Conservation (phyloP, 2,797 vertebrate genomes). For the Aldrovandia affinis region DNA sequence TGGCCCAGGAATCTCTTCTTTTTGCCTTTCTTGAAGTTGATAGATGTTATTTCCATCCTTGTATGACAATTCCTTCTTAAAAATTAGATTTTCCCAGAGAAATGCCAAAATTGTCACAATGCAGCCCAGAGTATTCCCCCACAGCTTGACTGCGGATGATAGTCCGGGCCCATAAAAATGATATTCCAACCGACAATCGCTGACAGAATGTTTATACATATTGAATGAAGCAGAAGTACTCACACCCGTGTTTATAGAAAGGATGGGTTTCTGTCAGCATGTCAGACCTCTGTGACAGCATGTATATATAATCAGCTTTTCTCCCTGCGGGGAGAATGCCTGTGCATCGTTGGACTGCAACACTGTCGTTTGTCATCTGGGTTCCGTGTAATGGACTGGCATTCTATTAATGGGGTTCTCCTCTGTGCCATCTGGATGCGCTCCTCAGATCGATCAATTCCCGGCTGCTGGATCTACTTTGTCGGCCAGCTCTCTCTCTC, state of each 20-base stretch:
- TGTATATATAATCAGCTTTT: not conserved
- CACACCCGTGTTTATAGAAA: not conserved
- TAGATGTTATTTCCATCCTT: not conserved
- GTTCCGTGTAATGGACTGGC: not conserved
- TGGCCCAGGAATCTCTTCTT: too few relatives aligned
- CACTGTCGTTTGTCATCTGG: slow-evolving; percentile 1
- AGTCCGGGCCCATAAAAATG: not conserved
- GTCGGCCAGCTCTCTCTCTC: too few relatives aligned
- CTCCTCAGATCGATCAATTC: not conserved
- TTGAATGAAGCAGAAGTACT: not conserved
- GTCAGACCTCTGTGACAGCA: not conserved
- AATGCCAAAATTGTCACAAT: not conserved
- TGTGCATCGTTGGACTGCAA: not conserved
- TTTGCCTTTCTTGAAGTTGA: not conserved
- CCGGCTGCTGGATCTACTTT: not conserved
- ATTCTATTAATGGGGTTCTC: not conserved
- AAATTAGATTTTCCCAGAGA: not conserved
- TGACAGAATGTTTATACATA: not conserved
- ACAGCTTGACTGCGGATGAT: too few relatives aligned
- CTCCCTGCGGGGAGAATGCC: too few relatives aligned
- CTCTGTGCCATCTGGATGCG: not conserved
- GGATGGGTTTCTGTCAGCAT: not conserved
- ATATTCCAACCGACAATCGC: not conserved
- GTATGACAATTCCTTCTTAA: not conserved
- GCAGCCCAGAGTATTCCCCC: not conserved